phyloP scores from a whole-genome alignment of 1,140 invertebrate genomes.

The Carcinoscorpius rotundicauda region DNA sequence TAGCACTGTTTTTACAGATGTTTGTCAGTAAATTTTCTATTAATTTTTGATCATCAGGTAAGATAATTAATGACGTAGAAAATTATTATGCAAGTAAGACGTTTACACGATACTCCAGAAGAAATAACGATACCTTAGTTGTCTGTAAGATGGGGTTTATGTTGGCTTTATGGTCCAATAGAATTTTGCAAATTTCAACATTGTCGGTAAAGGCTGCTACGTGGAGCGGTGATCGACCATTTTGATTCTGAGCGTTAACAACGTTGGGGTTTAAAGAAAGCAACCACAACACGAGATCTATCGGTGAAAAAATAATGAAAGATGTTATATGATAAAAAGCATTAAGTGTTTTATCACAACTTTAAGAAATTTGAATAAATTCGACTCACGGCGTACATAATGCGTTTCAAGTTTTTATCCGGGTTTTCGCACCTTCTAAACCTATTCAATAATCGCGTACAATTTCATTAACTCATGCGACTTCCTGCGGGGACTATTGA shows the following conservation, averaged over 20 bases:
- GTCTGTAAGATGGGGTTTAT: constrained; percentile 72
- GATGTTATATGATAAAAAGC: constrained; percentile 2
- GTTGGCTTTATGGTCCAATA: constrained; percentile 64
- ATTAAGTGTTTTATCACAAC: constrained; percentile 1
- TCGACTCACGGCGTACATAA: not conserved
- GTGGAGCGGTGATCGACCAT: constrained; percentile 83
- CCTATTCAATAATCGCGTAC: no score
- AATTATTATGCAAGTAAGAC: not conserved
- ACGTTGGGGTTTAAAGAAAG: constrained; percentile 64
- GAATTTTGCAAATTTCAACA: constrained; percentile 79
- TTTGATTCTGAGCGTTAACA: constrained; percentile 78
- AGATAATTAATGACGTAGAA: not conserved
- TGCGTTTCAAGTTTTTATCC: no score
- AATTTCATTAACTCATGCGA: no score
- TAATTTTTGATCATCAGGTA: no score
- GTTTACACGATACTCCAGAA: not conserved
- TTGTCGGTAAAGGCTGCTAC: constrained; percentile 89
- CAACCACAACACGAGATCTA: constrained; percentile 49
- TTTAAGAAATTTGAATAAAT: no score
- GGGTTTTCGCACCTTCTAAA: no score
- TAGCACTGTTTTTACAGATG: not conserved
- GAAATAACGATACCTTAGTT: constrained; percentile 38
- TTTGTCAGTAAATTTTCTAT: not conserved
- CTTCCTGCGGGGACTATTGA: no score
- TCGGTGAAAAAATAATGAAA: not conserved